Evolutionary conservation across 2,888 invertebrate genomes (phyloP), one percentile per base, ranked within the genome.

Genomic region (Andrena bucephala): DNA sequence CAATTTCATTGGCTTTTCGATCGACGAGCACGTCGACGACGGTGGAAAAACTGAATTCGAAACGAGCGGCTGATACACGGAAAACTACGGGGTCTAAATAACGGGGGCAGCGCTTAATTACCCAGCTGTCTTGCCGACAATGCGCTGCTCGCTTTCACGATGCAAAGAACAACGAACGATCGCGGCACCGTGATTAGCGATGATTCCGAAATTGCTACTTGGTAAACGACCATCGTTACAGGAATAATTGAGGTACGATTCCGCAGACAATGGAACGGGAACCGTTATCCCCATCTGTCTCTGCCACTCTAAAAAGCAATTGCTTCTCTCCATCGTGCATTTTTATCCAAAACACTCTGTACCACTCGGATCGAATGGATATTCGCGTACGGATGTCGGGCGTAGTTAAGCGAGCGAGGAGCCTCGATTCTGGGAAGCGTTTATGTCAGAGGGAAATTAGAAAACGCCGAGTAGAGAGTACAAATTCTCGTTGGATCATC

Each of bases 221-320:
- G 59, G 65, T 66, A 70, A 66, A 69, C 60, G 77, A 62, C 69
- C 50, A 59, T 70, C 77, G 42, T 69, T 77, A 77, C 29, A 42
- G 65, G 60, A 77, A 54, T 80, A 78, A 80, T 78, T 67, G 60
- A 69, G 63, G 33, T 36, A 24, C 36, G 50, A 77, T 71, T 60
- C 66, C 42, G 66, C 71, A 67, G 66, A 77, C 52, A 71, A 71
- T 71, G 52, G 57, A 2, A 29, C 16, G 1, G 7, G 31, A 42
- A 65, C 65, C 65, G 65, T 77, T 70, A 80, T 0, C 7, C 27
- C 3, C n/a, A 36, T 27, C 50, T 36, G 33, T 62, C 33, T 42
- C 27, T 27, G 31, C 24, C 6, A 4, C n/a, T 4, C 13, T 2
- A 0, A 5, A 27, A 52, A 24, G 1, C 36, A 70, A 52, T 24